Evolutionary conservation across 2,113 vertebrate genomes (phyloP).

Genomic region (Microcebus griseorufus): DNA sequence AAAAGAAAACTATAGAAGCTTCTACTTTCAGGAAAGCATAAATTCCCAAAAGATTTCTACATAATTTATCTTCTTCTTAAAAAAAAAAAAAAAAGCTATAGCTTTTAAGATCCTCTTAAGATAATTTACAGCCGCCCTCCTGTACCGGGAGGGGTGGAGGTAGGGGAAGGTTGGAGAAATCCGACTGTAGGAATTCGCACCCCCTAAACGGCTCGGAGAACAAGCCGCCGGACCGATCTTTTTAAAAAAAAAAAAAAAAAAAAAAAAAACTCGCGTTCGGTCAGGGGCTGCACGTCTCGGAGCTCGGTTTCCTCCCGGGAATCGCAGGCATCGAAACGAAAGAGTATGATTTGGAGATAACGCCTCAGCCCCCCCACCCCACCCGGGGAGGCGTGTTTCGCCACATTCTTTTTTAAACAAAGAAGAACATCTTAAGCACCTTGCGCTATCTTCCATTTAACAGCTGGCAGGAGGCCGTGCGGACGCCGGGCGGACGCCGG

Average conservation of each 20-base stretch:
- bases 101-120: slow-evolving; percentile 80
- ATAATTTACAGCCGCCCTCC: slow-evolving; percentile 71
- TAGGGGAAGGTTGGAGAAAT: not conserved
- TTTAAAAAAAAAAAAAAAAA: not conserved
- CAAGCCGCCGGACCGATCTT: not conserved
- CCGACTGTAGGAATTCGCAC: slow-evolving; percentile 8
- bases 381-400: slow-evolving; percentile 46
- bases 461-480: slow-evolving; percentile 83
- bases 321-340: not conserved
- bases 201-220: not conserved
- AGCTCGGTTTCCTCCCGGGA: slow-evolving; percentile 55
- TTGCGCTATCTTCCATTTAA: slow-evolving; percentile 89
- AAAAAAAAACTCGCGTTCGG: too few relatives aligned
- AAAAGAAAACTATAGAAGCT: slow-evolving; percentile 3
- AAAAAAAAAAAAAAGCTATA: slow-evolving; percentile 47
- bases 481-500: slow-evolving; percentile 79
- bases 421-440: slow-evolving; percentile 83
- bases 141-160: not conserved
- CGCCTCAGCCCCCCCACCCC: not conserved
- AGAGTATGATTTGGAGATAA: not conserved
- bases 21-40: slow-evolving; percentile 53
- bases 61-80: slow-evolving; percentile 62
- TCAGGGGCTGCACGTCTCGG: slow-evolving; percentile 62
- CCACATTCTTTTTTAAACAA: slow-evolving; percentile 73
- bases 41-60: slow-evolving; percentile 63